These are phyloP conservation scores for Romanomermis culicivorax DNA, from an alignment of 2,888 invertebrate species.

Conservation along the genomic window DNA sequence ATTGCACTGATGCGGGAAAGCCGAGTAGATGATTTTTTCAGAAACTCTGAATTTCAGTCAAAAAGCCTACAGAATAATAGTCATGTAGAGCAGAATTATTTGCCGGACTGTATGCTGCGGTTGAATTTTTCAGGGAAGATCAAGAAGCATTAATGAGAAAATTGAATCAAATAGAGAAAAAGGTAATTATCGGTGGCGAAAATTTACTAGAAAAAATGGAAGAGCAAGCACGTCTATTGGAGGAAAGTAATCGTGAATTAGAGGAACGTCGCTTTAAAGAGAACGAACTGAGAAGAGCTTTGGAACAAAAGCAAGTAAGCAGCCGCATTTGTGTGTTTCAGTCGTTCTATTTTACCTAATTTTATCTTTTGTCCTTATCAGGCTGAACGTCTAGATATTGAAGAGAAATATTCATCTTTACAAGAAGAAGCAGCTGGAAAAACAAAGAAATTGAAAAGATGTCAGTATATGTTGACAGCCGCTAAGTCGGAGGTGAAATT, in stretches of 20 bases:
- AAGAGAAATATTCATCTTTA: constrained; percentile 74
- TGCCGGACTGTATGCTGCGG: too few species aligned
- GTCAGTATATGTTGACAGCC: constrained; percentile 59
- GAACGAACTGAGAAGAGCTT: constrained; percentile 52
- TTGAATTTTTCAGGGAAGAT: constrained; percentile 46
- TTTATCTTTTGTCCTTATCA: too few species aligned
- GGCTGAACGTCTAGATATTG: constrained; percentile 74
- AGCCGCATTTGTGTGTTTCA: constrained; percentile 7
- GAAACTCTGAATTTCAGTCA: too few species aligned
- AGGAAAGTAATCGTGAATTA: constrained; percentile 46
- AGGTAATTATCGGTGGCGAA: constrained; percentile 90
- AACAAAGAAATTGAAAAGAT: constrained; percentile 69
- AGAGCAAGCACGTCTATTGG: constrained; percentile 65
- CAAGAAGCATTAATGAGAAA: constrained; percentile 63
- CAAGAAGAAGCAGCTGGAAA: constrained; percentile 86
- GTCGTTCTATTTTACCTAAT: constrained; percentile 4
- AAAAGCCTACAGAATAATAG: too few species aligned
- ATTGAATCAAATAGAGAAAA: constrained; percentile 68
- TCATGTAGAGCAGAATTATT: too few species aligned
- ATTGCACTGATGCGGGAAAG: too few species aligned
- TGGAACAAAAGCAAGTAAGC: constrained; percentile 59
- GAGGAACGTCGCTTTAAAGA: constrained; percentile 38
- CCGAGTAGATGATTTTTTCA: too few species aligned
- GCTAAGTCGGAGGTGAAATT: constrained; percentile 36
- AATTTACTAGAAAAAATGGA: constrained; percentile 91